phyloP scores from a whole-genome alignment of 1,140 invertebrate genomes.

The Bombus balteatus region DNA sequence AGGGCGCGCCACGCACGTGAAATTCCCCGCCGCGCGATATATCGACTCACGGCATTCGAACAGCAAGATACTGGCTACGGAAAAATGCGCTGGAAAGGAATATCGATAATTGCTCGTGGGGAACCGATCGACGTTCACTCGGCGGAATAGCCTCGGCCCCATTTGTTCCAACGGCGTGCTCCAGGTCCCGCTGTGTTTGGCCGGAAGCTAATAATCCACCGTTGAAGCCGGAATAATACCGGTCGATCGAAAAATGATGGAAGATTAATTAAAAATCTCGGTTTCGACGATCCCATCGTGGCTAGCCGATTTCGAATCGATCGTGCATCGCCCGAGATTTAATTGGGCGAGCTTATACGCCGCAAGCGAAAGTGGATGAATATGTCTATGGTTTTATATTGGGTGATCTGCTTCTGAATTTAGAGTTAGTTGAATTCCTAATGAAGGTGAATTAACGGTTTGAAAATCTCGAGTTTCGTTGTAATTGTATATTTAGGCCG shows the following conservation, averaged over 20 bases:
- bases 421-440: background rate
- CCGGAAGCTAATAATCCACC: conserved; percentile 29
- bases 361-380: background rate
- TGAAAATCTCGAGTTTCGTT: background rate
- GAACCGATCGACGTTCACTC: conserved; percentile 25
- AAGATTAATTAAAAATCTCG: conserved; percentile 20
- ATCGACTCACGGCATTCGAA: conserved; percentile 8
- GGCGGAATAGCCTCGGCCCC: background rate
- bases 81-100: conserved; percentile 38
- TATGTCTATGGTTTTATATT: background rate
- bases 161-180: background rate
- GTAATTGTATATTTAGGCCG: background rate
- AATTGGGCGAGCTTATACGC: background rate
- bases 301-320: background rate
- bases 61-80: conserved; percentile 2
- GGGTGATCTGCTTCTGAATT: background rate
- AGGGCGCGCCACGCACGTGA: conserved; percentile 60
- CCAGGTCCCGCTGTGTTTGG: conserved; percentile 16
- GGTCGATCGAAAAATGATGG: conserved; percentile 9
- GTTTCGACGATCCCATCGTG: background rate
- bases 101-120: conserved; percentile 45
- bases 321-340: background rate
- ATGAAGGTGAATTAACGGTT: background rate
- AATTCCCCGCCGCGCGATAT: conserved; percentile 51
- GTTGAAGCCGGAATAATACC: background rate